Conservation (phyloP, 2,888 invertebrate species). For the Acronicta alni region DNA sequence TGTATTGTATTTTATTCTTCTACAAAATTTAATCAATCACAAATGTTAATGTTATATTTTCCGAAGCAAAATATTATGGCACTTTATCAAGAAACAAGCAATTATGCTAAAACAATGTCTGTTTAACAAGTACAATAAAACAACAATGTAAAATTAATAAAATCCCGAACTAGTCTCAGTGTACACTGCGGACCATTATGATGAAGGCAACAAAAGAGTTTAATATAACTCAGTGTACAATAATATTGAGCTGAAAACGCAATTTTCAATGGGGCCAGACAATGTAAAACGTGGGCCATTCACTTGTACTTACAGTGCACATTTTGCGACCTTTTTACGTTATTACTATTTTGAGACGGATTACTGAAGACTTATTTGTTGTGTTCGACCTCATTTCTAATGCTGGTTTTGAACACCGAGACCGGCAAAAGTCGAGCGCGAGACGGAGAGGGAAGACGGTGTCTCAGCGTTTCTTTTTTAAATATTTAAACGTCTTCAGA, state of each 20-base stretch:
- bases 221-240: constrained; percentile 70
- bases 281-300: constrained; percentile 49
- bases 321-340: constrained; percentile 25
- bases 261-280: constrained; percentile 65
- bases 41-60: background rate
- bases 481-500: no score
- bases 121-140: constrained; percentile 1
- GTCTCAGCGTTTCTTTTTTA: no score
- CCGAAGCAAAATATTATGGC: background rate
- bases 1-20: no score
- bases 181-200: constrained; percentile 61
- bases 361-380: constrained; percentile 13
- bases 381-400: constrained; percentile 3
- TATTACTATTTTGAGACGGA: constrained; percentile 37
- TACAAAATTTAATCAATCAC: no score
- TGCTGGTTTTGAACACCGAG: background rate
- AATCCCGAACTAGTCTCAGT: constrained; percentile 40
- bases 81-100: background rate
- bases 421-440: background rate
- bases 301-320: constrained; percentile 33
- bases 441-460: background rate
- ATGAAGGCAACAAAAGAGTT: constrained; percentile 65
- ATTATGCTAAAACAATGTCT: constrained; percentile 9
- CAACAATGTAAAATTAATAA: constrained; percentile 30
- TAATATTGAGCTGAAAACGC: constrained; percentile 66